phyloP scores from a whole-genome alignment of 2,797 vertebrate genomes.

The Girardinus metallicus region DNA sequence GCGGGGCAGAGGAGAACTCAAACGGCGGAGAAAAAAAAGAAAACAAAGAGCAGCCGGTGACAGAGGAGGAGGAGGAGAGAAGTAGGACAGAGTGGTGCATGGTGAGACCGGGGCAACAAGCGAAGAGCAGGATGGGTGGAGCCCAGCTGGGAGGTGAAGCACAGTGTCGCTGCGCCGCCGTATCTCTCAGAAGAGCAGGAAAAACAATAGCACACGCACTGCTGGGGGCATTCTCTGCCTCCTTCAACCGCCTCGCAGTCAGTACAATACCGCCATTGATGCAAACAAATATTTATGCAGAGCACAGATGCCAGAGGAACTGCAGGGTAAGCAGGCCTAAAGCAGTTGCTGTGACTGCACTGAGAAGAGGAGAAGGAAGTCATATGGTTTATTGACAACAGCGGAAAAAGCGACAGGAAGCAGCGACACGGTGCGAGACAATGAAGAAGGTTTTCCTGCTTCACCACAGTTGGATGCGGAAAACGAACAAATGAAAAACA shows the following conservation, averaged over 20 bases:
- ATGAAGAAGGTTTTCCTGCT: constrained; percentile 64
- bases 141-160: constrained; percentile 61
- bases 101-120: constrained; percentile 42
- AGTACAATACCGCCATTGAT: constrained; percentile 74
- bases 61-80: constrained; percentile 51
- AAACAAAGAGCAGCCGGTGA: constrained; percentile 57
- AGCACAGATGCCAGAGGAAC: constrained; percentile 62
- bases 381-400: constrained; percentile 52
- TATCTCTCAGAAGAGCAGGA: constrained; percentile 45
- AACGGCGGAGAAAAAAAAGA: constrained; percentile 44
- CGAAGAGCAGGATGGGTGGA: constrained; percentile 69
- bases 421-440: constrained; percentile 54
- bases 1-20: constrained; percentile 35
- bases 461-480: constrained; percentile 38
- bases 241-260: constrained; percentile 38
- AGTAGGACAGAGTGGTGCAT: constrained; percentile 71
- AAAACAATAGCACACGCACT: constrained; percentile 67
- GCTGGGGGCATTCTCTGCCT: constrained; percentile 50
- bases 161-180: constrained; percentile 30
- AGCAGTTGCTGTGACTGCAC: constrained; percentile 49
- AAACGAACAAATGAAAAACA: background rate
- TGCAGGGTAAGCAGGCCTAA: constrained; percentile 50
- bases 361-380: constrained; percentile 58
- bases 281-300: constrained; percentile 73
- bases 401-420: constrained; percentile 66